Base-by-base conservation (phyloP, 2,113 vertebrate species). In the Zapus hudsonius region DNA sequence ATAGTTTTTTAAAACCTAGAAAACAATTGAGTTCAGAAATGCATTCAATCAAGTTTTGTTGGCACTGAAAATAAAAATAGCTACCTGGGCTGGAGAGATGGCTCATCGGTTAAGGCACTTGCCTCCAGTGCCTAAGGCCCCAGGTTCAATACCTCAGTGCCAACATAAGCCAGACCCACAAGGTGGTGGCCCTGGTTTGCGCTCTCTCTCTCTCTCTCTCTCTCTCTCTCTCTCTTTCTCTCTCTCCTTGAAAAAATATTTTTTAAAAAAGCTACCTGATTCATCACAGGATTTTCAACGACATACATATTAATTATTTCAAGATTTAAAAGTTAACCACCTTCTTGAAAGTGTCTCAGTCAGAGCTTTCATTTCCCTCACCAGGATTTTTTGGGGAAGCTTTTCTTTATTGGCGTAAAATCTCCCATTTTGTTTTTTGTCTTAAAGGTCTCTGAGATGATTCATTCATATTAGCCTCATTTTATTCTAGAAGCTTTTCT, bases 1-100 rank as follows among this genome's bases (percentile, higher is more conserved):
- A 76, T 23, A n/a, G 92, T 87, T 94, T 87, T 75, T 19, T 85
- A 92, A 52, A 52, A 82, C 38, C 83, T 22, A 31, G 27, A 29
- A 89, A 93, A 70, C 17, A 81, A 52, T 9, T 84, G 74, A 86
- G 22, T 89, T 17, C 75, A 94, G 25, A 4, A 94, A 92, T 63
- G 94, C 4, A 67, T 29, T 20, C 2, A 47, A 90, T 92, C 66
- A 59, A 8, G 75, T 84, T 94, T 76, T 83, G 67, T 31, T 91
- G 76, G 93, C 52, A 79, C 36, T 72, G 52, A 92, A 93, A 87
- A 93, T 83, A 88, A 93, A 94, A 95, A 87, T 7, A 95, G 66
- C n/a, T 66, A 55, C 19, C 44, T 75, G 29, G n/a, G n/a, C n/a
- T n/a, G n/a, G n/a, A n/a, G n/a, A n/a, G n/a, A n/a, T n/a, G n/a